A percentile compares a stretch with the other conserved stretches of the same genome.
Conservation (phyloP, 2,888 invertebrate genomes). For the Eulithis testata region DNA sequence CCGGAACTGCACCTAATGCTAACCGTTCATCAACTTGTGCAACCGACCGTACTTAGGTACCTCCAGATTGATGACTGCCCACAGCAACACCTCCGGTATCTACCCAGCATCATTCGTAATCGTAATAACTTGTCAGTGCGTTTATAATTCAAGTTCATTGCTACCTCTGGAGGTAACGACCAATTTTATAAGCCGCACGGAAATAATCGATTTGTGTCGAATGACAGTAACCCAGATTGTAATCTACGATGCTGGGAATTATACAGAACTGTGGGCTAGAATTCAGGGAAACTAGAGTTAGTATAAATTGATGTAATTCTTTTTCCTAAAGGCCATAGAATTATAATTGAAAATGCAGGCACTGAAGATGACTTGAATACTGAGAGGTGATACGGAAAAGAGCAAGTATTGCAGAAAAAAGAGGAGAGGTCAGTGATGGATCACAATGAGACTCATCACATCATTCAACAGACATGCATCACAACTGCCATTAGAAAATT, state of each 20-base stretch:
- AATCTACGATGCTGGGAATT: slow-evolving; percentile 5
- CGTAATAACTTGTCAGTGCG: slow-evolving; percentile 58
- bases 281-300: not conserved
- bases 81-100: slow-evolving; percentile 11
- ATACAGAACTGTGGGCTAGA: slow-evolving; percentile 3
- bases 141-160: slow-evolving; percentile 69
- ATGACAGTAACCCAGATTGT: slow-evolving; percentile 37
- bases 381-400: no score
- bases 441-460: no score
- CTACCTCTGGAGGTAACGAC: slow-evolving; percentile 57
- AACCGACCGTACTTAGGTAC: slow-evolving; percentile 3
- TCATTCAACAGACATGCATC: not conserved
- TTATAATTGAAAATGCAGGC: no score
- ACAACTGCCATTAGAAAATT: not conserved
- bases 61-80: slow-evolving; percentile 18
- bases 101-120: slow-evolving; percentile 52
- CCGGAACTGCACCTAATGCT: slow-evolving; percentile 2
- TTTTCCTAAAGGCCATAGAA: no score
- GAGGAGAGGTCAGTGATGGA: no score
- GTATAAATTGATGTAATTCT: no score
- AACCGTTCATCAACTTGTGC: slow-evolving; percentile 14
- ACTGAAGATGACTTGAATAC: no score
- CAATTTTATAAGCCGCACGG: slow-evolving; percentile 61
- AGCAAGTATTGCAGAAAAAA: no score
- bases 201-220: slow-evolving; percentile 51